Evolutionary conservation across 2,113 vertebrate species (phyloP).

Genomic region (Phasianus colchicus): DNA sequence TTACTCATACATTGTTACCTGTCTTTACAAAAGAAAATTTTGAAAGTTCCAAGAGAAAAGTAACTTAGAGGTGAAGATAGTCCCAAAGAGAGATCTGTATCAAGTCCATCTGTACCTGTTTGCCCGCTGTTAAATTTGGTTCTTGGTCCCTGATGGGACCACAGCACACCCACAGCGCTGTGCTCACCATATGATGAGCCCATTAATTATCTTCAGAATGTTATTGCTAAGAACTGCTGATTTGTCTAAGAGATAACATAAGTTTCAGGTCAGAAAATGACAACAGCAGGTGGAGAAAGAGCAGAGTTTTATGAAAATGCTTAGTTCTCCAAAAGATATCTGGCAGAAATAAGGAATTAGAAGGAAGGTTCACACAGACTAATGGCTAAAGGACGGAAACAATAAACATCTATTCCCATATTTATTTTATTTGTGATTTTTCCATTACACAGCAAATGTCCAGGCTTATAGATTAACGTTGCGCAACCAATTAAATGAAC

Average conservation of each 20-base stretch:
- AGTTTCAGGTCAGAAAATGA: background rate
- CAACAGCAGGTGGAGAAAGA: background rate
- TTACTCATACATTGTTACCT: fast-evolving
- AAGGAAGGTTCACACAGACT: background rate
- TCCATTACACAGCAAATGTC: background rate
- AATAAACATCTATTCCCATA: background rate
- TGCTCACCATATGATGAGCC: background rate
- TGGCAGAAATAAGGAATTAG: background rate
- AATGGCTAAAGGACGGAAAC: background rate
- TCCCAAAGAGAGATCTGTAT: background rate
- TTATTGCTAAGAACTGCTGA: background rate
- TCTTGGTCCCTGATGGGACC: background rate
- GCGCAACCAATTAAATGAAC: background rate
- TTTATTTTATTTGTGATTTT: background rate
- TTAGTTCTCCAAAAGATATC: background rate
- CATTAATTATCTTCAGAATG: background rate
- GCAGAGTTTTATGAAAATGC: background rate
- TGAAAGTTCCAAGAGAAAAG: background rate
- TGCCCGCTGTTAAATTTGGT: background rate
- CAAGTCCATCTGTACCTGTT: background rate
- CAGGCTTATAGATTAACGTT: background rate
- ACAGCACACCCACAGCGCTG: background rate
- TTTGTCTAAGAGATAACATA: background rate
- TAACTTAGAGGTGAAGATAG: background rate
- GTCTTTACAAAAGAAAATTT: background rate